phyloP scores from a whole-genome alignment of 1,140 invertebrate species.

The Thalassaphorura encarpata region DNA sequence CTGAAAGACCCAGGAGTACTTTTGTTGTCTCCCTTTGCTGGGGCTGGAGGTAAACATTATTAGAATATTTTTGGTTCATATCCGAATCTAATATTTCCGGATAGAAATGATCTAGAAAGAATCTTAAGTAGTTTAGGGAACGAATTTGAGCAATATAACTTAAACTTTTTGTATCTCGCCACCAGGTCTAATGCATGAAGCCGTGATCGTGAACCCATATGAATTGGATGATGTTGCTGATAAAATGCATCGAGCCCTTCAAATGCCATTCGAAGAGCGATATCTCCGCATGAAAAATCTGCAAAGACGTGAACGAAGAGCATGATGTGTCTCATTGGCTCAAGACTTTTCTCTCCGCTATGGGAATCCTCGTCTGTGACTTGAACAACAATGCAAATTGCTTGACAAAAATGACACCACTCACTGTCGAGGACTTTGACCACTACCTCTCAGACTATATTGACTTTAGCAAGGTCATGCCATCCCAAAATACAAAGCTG shows the following conservation, averaged over 20 bases:
- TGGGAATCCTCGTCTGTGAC: conserved; percentile 32
- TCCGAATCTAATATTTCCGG: too few species aligned
- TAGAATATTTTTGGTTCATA: too few species aligned
- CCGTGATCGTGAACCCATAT: conserved; percentile 41
- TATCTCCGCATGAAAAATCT: conserved; percentile 39
- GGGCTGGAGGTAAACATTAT: conserved; percentile 34
- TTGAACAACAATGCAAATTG: conserved; percentile 34
- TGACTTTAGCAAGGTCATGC: conserved; percentile 5
- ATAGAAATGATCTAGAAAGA: too few species aligned
- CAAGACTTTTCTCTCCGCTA: conserved; percentile 35
- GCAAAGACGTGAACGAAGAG: conserved; percentile 36
- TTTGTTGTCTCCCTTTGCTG: conserved; percentile 40
- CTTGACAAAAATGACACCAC: conserved; percentile 31
- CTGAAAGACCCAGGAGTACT: conserved; percentile 39
- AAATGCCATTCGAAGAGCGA: conserved; percentile 40
- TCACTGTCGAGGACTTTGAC: conserved; percentile 35
- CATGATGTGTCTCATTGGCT: conserved; percentile 40
- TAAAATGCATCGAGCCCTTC: conserved; percentile 38
- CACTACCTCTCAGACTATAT: conserved; percentile 36
- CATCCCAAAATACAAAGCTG: conserved; percentile 34
- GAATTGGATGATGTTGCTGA: conserved; percentile 40
- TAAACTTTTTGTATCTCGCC: conserved; percentile 4
- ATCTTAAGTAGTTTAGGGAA: too few species aligned
- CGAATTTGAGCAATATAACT: too few species aligned
- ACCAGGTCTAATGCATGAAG: conserved; percentile 36